Percentiles rank a stretch among this genome's conserved stretches.
Conservation (phyloP, 2,797 vertebrate genomes). For the Tiaroga cobitis region DNA sequence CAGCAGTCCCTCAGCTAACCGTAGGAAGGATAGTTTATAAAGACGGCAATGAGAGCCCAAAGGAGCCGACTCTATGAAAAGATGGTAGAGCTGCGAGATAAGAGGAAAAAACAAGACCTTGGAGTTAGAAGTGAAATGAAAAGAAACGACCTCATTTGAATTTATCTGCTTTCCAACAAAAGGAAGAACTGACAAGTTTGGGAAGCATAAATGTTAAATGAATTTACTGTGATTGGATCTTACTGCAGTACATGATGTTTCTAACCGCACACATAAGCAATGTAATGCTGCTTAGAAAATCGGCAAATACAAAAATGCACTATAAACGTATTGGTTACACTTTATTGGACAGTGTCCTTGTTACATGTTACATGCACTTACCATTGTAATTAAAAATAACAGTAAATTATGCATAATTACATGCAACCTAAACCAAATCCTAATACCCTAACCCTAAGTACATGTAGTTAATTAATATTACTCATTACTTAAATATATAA, state of each 20-base stretch:
- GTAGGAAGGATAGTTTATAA: neutral
- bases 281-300: neutral
- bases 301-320: neutral
- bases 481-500: too few relatives aligned
- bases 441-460: too few relatives aligned
- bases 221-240: neutral
- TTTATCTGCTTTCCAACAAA: constrained; percentile 17
- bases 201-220: constrained; percentile 16
- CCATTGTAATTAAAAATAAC: too few relatives aligned
- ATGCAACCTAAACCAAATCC: too few relatives aligned
- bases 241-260: neutral
- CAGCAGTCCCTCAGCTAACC: constrained; percentile 32
- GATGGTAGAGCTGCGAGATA: constrained; percentile 8
- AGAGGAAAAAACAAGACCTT: constrained; percentile 35
- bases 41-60: neutral
- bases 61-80: constrained; percentile 11
- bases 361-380: too few relatives aligned
- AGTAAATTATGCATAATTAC: too few relatives aligned
- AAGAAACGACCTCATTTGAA: constrained; percentile 23
- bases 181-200: neutral
- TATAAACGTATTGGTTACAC: neutral
- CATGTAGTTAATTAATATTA: neutral
- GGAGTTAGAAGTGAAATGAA: constrained; percentile 35
- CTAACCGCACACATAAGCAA: neutral
- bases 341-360: too few relatives aligned